Percentiles rank a stretch among this genome's conserved stretches.
These are phyloP conservation scores for Ciconia boyciana DNA, from an alignment of 2,113 vertebrate genomes.

Conservation along the genomic window DNA sequence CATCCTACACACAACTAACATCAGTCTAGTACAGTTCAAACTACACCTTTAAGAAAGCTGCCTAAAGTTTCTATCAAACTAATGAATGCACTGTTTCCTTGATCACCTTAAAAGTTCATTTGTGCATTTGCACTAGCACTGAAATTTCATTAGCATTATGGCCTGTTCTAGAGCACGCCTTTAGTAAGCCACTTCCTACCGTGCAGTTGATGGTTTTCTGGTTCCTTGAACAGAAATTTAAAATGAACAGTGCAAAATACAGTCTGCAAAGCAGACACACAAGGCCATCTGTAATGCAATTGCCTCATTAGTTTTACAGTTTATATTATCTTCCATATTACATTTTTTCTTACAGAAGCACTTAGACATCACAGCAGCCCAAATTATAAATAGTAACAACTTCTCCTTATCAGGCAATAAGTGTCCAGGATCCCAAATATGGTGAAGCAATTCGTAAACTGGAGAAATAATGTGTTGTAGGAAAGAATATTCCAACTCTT, in stretches of 20 bases:
- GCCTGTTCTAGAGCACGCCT: not conserved
- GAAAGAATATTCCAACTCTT: not conserved
- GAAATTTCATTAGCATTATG: not conserved
- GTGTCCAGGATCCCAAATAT: constrained; percentile 4
- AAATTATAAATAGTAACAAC: constrained; percentile 10
- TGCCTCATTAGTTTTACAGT: not conserved
- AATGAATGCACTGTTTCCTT: not conserved
- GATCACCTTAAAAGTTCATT: not conserved
- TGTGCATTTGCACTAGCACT: not conserved
- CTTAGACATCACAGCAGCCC: not conserved
- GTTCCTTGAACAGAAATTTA: not conserved
- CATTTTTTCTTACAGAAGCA: not conserved
- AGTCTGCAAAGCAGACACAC: not conserved
- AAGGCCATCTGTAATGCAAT: not conserved
- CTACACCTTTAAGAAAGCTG: not conserved
- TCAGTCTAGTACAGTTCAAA: not conserved
- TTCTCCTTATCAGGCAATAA: not conserved
- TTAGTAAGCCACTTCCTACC: not conserved
- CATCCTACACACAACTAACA: not conserved
- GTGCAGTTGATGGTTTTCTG: not conserved
- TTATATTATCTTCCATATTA: not conserved
- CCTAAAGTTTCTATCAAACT: not conserved
- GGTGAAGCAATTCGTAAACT: not conserved
- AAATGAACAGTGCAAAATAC: not conserved
- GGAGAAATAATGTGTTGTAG: not conserved